A percentile compares a stretch with the other conserved stretches of the same genome.
These are phyloP conservation scores for Hemibagrus guttatus DNA, from an alignment of 2,797 vertebrate species.

Conservation along the genomic window DNA sequence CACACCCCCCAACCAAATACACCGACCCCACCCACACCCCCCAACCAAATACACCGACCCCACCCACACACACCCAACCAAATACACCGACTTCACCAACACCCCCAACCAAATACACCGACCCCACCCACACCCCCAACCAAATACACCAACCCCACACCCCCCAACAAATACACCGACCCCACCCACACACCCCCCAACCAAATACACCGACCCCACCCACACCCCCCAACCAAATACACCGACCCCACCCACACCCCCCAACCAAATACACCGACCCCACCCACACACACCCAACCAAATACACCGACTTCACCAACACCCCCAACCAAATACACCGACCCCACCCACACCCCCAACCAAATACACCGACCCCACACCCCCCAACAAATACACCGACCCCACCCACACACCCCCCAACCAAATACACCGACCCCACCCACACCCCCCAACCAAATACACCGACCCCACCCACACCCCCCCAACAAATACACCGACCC, in stretches of 20 bases:
- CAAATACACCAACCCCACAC: conserved; percentile 7
- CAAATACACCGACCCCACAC: conserved; percentile 33
- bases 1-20: not conserved
- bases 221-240: not conserved
- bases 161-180: too few relatives aligned
- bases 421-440: not conserved
- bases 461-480: not conserved
- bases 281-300: not conserved
- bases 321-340: not conserved
- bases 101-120: not conserved
- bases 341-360: not conserved
- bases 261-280: not conserved
- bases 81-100: not conserved
- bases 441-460: not conserved
- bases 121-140: not conserved
- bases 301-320: not conserved
- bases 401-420: too few relatives aligned
- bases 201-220: not conserved
- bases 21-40: not conserved
- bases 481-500: not conserved
- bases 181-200: not conserved
- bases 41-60: not conserved
- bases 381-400: too few relatives aligned
- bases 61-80: not conserved
- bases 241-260: not conserved